Conservation (phyloP, 2,113 vertebrate genomes). For the Alligator mississippiensis region DNA sequence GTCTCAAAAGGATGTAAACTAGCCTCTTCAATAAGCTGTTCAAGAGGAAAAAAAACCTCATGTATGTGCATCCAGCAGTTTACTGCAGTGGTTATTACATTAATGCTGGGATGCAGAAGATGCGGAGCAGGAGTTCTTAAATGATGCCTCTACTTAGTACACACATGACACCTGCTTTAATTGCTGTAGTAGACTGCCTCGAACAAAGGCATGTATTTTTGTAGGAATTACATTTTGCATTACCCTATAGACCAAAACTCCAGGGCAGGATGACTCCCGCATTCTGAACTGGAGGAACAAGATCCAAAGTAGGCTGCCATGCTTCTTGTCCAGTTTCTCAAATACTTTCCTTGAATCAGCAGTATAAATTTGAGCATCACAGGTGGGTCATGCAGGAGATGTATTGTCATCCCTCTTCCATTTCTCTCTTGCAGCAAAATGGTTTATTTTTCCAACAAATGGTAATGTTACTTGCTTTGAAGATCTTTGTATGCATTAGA, state of each 20-base stretch:
- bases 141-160: too few species aligned
- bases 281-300: not conserved
- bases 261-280: not conserved
- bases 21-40: too few species aligned
- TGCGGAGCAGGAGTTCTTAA: too few species aligned
- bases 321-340: not conserved
- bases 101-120: too few species aligned
- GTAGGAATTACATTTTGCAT: not conserved
- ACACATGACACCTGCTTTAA: too few species aligned
- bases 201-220: not conserved
- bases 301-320: not conserved
- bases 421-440: not conserved
- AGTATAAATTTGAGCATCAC: not conserved
- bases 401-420: not conserved
- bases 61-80: too few species aligned
- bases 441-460: conserved; percentile 33
- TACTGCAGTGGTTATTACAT: too few species aligned
- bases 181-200: too few species aligned
- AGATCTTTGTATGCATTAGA: conserved; percentile 22
- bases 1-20: too few species aligned
- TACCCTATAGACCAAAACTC: not conserved
- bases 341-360: not conserved
- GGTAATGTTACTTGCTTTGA: conserved; percentile 14
- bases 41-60: too few species aligned
- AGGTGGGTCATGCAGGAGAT: not conserved